Percentiles rank a stretch among this genome's conserved stretches.
These are phyloP conservation scores for Phylloscopus trochiloides DNA, from an alignment of 2,113 vertebrate species.

Conservation along the genomic window DNA sequence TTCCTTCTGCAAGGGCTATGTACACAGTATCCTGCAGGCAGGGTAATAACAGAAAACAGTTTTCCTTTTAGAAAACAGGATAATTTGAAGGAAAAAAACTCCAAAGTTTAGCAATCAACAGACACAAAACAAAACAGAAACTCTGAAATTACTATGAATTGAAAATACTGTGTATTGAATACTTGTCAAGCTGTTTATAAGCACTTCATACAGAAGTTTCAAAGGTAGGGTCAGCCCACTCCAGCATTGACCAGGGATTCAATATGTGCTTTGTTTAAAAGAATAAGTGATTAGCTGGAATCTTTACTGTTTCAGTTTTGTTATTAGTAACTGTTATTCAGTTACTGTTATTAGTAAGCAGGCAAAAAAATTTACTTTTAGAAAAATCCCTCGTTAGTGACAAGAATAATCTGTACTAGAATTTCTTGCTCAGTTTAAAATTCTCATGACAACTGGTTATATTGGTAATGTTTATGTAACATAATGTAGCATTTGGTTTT, in stretches of 20 bases:
- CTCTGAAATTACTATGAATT: background rate
- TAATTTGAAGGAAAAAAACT: background rate
- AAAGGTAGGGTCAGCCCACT: background rate
- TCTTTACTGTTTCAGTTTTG: background rate
- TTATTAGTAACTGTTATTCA: too few species aligned
- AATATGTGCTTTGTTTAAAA: constrained; percentile 4
- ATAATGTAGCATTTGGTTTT: background rate
- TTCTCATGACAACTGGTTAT: background rate
- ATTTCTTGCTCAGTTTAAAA: background rate
- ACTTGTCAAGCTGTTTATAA: background rate
- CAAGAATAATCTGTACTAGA: background rate
- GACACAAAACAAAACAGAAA: background rate
- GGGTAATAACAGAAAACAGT: background rate
- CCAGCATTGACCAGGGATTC: background rate
- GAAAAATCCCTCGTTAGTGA: background rate
- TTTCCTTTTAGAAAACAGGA: background rate
- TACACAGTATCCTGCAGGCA: background rate
- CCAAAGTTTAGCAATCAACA: background rate
- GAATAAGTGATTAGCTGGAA: background rate
- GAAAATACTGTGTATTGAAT: background rate
- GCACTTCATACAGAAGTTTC: background rate
- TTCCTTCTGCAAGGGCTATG: background rate
- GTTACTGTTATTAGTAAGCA: background rate
- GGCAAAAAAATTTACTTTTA: background rate
- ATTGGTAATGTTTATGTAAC: background rate